Base-by-base conservation (phyloP, 2,113 vertebrate genomes). In the Myiagra hebetior region DNA sequence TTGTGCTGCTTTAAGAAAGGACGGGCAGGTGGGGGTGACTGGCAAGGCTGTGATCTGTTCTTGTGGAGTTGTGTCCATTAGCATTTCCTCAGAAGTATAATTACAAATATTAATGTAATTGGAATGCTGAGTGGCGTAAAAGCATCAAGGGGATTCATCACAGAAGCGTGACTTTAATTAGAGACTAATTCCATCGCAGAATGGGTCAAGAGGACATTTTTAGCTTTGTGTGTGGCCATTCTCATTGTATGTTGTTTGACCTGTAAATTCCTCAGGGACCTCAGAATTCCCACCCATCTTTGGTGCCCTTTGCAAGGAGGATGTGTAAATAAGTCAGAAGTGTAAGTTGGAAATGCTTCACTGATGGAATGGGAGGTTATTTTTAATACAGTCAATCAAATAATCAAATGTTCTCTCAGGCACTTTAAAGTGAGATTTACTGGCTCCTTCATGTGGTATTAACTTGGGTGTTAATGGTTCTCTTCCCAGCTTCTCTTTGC, bases 31-130 rank as follows among this genome's bases (percentile, higher is more conserved):
- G 50, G 33, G 27, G 59, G 10, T 84, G 92, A 84, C 39, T 0
- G 0, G 20, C 13, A 19, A 91, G 76, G 60, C 59, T 2, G 1
- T 80, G 41, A n/a, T 57, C 82, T 85, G 30, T 52, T 87, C 53
- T 7, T 62, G 78, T 23, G 15, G 60, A 81, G 26, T 80, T 79
- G 85, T 87, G 49, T 24, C 89, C 52, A 90, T 91, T 94, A 80
- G 78, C 50, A 63, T 79, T 87, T 87, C 60, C 75, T 96, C 78
- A 59, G 85, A 88, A 95, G 78, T 77, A 8, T 90, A 90, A 94
- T 91, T 96, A 72, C 70, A 89, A 94, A 52, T 93, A 91, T 59
- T 94, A 85, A 93, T 83, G n/a, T 39, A 65, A 91, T 83, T 86
- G 90, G 83, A 91, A 81, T 2, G 56, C 60, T 80, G 60, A 67